Evolutionary conservation across 2,113 vertebrate genomes (phyloP).

Genomic region (mouse (Mus musculus)): DNA sequence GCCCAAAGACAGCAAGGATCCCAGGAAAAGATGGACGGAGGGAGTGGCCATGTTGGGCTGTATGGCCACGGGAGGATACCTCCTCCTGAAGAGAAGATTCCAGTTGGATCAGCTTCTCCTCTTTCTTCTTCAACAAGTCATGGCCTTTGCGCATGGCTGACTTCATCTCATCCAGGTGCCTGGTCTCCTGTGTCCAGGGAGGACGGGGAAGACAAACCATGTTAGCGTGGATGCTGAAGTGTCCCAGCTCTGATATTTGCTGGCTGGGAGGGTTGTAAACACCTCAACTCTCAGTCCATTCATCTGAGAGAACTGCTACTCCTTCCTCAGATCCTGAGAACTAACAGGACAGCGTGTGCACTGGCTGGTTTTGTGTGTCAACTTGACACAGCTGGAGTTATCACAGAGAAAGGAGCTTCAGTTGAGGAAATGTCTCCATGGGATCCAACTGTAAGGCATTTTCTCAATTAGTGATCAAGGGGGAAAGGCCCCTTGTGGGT

Average conservation of each 20-base stretch:
- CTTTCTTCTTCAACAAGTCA: slow-evolving; percentile 89
- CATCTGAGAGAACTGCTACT: not conserved
- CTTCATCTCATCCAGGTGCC: slow-evolving; percentile 89
- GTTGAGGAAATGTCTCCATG: too few species aligned
- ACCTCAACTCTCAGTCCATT: not conserved
- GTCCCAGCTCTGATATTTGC: not conserved
- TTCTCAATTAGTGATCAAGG: too few species aligned
- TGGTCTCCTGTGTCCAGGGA: slow-evolving; percentile 87
- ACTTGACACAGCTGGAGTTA: too few species aligned
- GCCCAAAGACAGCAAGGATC: not conserved
- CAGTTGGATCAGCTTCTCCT: slow-evolving; percentile 91
- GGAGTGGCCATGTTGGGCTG: not conserved
- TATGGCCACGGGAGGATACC: slow-evolving; percentile 80
- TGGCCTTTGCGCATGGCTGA: slow-evolving; percentile 88
- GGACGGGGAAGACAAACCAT: not conserved
- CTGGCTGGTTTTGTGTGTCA: too few species aligned
- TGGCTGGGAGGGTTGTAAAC: not conserved
- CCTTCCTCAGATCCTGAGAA: not conserved
- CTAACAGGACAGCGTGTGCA: not conserved
- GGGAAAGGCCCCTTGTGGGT: too few species aligned
- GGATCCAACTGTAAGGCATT: too few species aligned
- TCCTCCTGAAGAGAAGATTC: slow-evolving; percentile 91
- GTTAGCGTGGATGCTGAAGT: not conserved
- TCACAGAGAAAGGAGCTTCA: too few species aligned
- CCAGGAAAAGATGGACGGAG: not conserved